A percentile compares a stretch with the other conserved stretches of the same genome.
These are phyloP conservation scores for Pygoscelis adeliae DNA, from an alignment of 2,113 vertebrate genomes.

Conservation along the genomic window DNA sequence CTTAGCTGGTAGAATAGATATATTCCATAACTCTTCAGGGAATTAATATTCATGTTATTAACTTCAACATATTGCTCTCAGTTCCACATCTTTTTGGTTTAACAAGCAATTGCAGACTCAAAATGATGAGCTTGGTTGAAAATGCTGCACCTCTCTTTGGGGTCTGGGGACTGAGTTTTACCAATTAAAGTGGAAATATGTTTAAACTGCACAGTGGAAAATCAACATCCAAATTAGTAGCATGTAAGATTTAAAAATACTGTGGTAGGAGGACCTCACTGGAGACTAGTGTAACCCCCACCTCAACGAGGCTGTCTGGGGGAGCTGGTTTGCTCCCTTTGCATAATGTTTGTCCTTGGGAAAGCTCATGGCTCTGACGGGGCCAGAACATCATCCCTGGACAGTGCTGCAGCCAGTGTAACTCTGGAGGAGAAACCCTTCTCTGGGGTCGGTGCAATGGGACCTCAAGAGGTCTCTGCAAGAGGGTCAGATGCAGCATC, in stretches of 20 bases:
- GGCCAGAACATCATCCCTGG: not conserved
- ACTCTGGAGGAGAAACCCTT: not conserved
- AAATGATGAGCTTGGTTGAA: conserved; percentile 50
- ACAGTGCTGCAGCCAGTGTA: not conserved
- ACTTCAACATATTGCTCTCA: conserved; percentile 19
- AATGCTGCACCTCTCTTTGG: conserved; percentile 34
- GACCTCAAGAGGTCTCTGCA: not conserved
- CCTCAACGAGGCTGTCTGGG: not conserved
- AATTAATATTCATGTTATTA: conserved; percentile 54
- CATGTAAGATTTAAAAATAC: not conserved
- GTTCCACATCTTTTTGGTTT: conserved; percentile 33
- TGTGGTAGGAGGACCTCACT: not conserved
- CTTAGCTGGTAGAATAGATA: not conserved
- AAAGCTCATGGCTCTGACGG: not conserved
- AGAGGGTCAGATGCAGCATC: not conserved
- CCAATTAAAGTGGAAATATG: conserved; percentile 55
- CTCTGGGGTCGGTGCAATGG: not conserved
- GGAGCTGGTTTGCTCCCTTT: not conserved
- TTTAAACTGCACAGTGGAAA: not conserved
- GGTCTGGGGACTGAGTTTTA: conserved; percentile 40
- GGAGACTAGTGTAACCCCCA: not conserved
- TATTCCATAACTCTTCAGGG: conserved; percentile 17
- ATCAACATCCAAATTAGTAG: conserved; percentile 30
- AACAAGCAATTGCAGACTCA: conserved; percentile 31
- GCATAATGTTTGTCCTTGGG: not conserved